Base-by-base conservation (phyloP, 2,113 vertebrate species). In the Microcebus lehilahytsara region DNA sequence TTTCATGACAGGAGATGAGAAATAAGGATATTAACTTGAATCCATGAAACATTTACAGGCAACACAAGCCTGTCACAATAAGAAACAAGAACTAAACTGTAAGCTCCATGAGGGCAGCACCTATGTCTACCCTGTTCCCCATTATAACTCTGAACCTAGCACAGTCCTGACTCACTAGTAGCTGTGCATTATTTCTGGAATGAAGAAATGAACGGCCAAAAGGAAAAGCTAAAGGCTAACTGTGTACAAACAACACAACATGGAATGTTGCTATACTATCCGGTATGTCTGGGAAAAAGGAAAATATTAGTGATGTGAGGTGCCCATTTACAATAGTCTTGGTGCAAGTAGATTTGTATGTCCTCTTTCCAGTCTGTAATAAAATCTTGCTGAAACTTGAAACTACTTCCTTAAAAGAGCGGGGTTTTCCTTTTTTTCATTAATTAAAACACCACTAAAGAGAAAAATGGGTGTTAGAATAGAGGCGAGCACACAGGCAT, bases 241-340 rank as follows among this genome's bases (percentile, higher is more conserved):
- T 49, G 20, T 60, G 17, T 37, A 69, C 22, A 84, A 95, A 79
- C 19, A 89, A 90, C 85, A 85, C 46, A 91, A 74, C 20, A 32
- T 2, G 30, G 34, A 80, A 94, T 0, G 6, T 19, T 62, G 64
- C 7, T 49, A 49, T 4, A 77, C 11, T 37, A 4, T 37, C n/a
- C 69, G 23, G n/a, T 30, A 72, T 69, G n/a, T 85, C 67, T 37
- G 30, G 30, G n/a, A 4, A 11, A 93, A 11, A 71, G 53, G 16
- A 91, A 96, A 95, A 62, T 51, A 40, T 69, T 67, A 88, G 37
- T 40, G 77, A 86, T 25, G 2, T 60, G n/a, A 89, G 37, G 32
- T 95, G 46, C 85, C 81, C 93, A 72, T 81, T 93, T 94, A 81
- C 20, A 72, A 69, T 62, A 97, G 40, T 96, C 69, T 60, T 34